Conservation (phyloP, 2,113 vertebrate species). For the Pollachius pollachius region DNA sequence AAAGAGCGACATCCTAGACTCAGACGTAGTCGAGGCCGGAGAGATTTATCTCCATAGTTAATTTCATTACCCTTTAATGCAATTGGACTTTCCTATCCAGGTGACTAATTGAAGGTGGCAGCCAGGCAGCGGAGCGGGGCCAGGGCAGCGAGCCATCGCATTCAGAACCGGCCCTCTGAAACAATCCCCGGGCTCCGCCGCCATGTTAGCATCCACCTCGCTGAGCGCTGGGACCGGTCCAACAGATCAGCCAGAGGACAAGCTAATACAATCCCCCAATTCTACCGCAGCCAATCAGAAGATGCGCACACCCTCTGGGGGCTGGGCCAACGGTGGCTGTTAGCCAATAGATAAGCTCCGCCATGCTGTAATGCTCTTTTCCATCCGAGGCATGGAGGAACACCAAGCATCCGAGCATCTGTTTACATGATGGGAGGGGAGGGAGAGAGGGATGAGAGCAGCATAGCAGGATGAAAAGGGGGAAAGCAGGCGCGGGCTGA, state of each 20-base stretch:
- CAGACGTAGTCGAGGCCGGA: not conserved
- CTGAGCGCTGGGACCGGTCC: conserved; percentile 57
- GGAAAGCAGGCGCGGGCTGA: conserved; percentile 32
- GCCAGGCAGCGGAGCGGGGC: conserved; percentile 19
- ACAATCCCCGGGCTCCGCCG: conserved; percentile 42
- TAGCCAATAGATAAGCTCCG: conserved; percentile 66
- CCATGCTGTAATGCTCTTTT: conserved; percentile 56
- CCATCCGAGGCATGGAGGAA: conserved; percentile 59
- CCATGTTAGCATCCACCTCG: conserved; percentile 52
- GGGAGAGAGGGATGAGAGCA: not conserved
- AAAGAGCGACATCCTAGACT: not conserved
- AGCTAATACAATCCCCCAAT: conserved; percentile 59
- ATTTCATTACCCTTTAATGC: conserved; percentile 21
- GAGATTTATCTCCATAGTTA: conserved; percentile 8
- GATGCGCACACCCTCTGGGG: conserved; percentile 48
- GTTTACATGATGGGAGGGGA: conserved; percentile 47
- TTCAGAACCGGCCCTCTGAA: conserved; percentile 45
- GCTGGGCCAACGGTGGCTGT: conserved; percentile 56
- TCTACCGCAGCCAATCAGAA: conserved; percentile 62
- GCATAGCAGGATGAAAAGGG: not conserved
- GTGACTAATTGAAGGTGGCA: conserved; percentile 14
- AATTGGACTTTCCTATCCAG: conserved; percentile 31
- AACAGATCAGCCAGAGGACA: conserved; percentile 65
- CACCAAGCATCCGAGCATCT: conserved; percentile 48
- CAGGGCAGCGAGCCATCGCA: conserved; percentile 39